Evolutionary conservation across 92 coral and sea anemone genomes (phyloP).

Genomic region (Umimayanthus kanabou): DNA sequence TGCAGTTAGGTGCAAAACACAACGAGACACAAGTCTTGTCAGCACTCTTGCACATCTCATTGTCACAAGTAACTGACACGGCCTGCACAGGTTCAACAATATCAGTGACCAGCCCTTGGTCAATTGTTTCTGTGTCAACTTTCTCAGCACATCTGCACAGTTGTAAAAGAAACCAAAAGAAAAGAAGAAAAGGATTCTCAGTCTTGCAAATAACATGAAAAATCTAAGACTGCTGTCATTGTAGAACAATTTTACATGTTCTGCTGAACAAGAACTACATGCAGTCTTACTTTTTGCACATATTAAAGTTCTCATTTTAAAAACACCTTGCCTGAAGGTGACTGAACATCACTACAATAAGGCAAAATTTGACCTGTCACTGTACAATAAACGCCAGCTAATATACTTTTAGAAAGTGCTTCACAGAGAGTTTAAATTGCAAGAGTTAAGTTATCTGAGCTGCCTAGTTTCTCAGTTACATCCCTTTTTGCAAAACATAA

Average conservation of each 20-base stretch:
- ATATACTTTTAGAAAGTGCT: too few relatives aligned
- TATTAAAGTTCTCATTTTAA: too few relatives aligned
- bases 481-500: too few relatives aligned
- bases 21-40: slow-evolving; percentile 79
- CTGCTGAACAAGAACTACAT: background rate
- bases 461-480: too few relatives aligned
- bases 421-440: too few relatives aligned
- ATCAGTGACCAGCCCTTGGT: slow-evolving; percentile 59
- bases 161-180: background rate
- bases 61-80: slow-evolving; percentile 92
- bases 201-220: background rate
- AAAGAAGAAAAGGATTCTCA: background rate
- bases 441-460: too few relatives aligned
- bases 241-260: background rate
- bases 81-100: slow-evolving; percentile 86
- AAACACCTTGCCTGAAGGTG: too few relatives aligned
- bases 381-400: too few relatives aligned
- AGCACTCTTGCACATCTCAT: slow-evolving; percentile 87
- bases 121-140: slow-evolving; percentile 56
- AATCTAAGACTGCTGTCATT: background rate
- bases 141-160: slow-evolving; percentile 64
- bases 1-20: slow-evolving; percentile 89
- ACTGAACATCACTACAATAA: too few relatives aligned
- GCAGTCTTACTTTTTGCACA: too few relatives aligned
- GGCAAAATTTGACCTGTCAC: too few relatives aligned